Evolutionary conservation across 2,113 vertebrate genomes (phyloP).

Genomic region (Brachypodius melanocephalos): DNA sequence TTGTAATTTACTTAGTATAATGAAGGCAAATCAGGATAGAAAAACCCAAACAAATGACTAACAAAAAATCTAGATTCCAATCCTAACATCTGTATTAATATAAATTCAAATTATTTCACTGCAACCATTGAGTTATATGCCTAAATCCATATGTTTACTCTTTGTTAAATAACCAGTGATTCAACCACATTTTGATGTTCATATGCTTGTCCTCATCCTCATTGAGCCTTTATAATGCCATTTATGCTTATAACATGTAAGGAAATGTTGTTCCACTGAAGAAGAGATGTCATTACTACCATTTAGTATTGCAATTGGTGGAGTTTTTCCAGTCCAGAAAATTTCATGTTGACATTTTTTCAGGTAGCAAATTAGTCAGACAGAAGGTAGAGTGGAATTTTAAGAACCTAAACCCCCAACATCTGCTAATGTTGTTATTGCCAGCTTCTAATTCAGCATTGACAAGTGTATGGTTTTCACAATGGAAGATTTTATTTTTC

Average conservation of each 20-base stretch:
- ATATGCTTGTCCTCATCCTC: background rate
- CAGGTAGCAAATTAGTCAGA: background rate
- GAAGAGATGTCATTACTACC: background rate
- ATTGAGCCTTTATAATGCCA: background rate
- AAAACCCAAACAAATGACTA: background rate
- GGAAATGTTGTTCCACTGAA: background rate
- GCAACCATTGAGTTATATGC: background rate
- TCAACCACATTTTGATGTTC: background rate
- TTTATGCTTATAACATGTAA: background rate
- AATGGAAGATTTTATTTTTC: background rate
- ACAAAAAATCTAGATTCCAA: background rate
- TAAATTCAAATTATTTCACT: background rate
- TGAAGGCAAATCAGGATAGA: background rate
- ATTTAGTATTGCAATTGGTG: background rate
- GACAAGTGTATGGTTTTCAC: background rate
- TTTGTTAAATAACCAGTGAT: background rate
- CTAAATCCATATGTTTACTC: background rate
- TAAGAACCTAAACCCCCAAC: background rate
- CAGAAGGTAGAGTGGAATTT: background rate
- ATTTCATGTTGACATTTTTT: background rate
- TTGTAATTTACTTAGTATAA: background rate
- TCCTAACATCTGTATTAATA: background rate
- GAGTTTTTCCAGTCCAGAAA: background rate
- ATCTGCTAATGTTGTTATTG: background rate
- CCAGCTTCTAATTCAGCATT: background rate